phyloP scores from a whole-genome alignment of 1,140 invertebrate species.

The Ceratosolen solmsi region DNA sequence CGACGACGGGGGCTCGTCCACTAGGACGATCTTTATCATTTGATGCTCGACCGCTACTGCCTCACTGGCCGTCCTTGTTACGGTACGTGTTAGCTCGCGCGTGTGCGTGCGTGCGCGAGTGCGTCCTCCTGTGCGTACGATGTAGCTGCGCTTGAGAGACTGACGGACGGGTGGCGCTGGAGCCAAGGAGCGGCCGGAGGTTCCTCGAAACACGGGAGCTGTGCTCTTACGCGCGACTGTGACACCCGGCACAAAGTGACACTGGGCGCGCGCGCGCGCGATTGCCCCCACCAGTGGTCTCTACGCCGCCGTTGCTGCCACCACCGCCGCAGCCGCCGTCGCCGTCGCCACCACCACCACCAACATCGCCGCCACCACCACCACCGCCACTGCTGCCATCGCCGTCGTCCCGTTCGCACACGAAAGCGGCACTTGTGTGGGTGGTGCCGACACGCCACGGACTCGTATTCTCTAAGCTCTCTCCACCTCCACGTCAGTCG shows the following conservation, averaged over 20 bases:
- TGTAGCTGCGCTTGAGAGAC: conserved; percentile 22
- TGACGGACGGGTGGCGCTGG: conserved; percentile 10
- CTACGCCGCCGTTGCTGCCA: conserved; percentile 4
- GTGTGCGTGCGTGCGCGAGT: conserved; percentile 31
- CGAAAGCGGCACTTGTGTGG: not conserved
- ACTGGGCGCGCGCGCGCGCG: conserved; percentile 55
- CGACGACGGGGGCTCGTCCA: not conserved
- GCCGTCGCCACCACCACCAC: not conserved
- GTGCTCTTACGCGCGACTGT: conserved; percentile 55
- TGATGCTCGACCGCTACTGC: too few species aligned
- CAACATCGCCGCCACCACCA: not conserved
- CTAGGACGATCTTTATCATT: not conserved
- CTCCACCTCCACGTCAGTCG: conserved; percentile 12
- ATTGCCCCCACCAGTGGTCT: conserved; percentile 22
- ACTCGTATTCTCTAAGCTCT: not conserved
- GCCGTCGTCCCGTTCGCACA: conserved; percentile 10
- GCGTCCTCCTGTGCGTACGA: conserved; percentile 35
- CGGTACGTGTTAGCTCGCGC: conserved; percentile 21
- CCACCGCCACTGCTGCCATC: too few species aligned
- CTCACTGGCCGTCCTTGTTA: not conserved
- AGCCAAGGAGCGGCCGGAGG: conserved; percentile 24
- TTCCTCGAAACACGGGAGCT: not conserved
- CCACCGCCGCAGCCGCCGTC: not conserved
- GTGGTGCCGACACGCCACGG: conserved; percentile 7
- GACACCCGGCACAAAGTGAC: conserved; percentile 69